Evolutionary conservation across 2,113 vertebrate species (phyloP), one percentile per base, ranked within the genome.

Genomic region (Perognathus longimembris): DNA sequence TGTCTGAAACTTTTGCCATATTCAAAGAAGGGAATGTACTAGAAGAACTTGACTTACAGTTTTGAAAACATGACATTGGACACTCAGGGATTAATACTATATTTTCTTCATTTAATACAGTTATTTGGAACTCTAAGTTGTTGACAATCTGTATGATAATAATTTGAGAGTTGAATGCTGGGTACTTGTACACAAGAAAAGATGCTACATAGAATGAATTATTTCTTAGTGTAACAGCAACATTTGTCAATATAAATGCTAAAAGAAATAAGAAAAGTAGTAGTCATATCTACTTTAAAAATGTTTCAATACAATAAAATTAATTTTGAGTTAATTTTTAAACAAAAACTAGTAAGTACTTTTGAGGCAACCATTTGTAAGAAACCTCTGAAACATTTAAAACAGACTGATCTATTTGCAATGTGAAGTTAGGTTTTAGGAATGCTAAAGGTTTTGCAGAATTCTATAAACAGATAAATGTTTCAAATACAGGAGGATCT

Each of bases 371-470:
- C 50, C 81, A 75, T 80, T 93, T 85, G 7, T 82, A 54, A 80
- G 85, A 89, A 69, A 34, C 26, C n/a, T 30, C 69, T 88, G 71
- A 67, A 66, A 70, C 64, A 75, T 69, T 94, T 86, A 77, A 85
- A 88, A 70, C 66, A 69, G 26, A 92, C 70, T 73, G 26, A 71
- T 95, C 54, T n/a, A 6, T 57, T 93, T 91, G 76, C 34, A 94
- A 70, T 14, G 80, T 83, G 9, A 94, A 50, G 84, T 76, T 95
- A 96, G 74, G 17, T 90, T 89, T 96, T 95, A 97, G 87, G 79
- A 94, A 95, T 66, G 86, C 50, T 93, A 90, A 93, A 90, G 59
- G 79, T 83, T 91, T 80, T 88, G 18, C 32, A 70, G 85, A 93
- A 87, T 91, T 87, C 57, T 95, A 24, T 88, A 71, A 28, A 63